Evolutionary conservation across 2,113 vertebrate species (phyloP).

Genomic region (Melospiza georgiana): DNA sequence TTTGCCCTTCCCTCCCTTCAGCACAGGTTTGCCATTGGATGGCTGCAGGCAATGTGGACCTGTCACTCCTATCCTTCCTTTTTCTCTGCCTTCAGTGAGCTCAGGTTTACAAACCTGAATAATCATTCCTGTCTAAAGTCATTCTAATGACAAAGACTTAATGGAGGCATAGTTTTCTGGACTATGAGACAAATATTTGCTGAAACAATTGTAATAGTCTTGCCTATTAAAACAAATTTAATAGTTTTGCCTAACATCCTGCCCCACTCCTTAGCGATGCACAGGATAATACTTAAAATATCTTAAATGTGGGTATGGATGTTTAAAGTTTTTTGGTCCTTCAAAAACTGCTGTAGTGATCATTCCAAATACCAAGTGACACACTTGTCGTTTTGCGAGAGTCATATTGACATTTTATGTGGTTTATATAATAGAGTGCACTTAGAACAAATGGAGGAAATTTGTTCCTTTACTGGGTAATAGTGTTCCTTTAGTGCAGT

Average conservation of each 20-base stretch:
- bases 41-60: neutral
- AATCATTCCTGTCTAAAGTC: neutral
- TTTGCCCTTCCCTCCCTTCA: neutral
- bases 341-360: neutral
- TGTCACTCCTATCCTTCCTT: neutral
- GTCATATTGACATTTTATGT: neutral
- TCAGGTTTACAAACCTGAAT: neutral
- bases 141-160: neutral
- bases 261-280: neutral
- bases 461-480: neutral
- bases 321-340: neutral
- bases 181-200: neutral
- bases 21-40: accelerated
- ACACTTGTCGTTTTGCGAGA: neutral
- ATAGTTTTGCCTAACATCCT: neutral
- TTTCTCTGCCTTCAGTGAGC: neutral
- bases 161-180: neutral
- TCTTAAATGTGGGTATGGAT: neutral
- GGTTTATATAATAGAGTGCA: neutral
- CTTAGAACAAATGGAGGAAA: neutral
- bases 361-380: neutral
- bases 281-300: neutral
- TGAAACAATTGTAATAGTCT: neutral
- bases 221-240: too few species aligned
- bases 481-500: neutral